Base-by-base conservation (phyloP, 64 coral and sea anemone genomes). In the Catalaphyllia jardinei region DNA sequence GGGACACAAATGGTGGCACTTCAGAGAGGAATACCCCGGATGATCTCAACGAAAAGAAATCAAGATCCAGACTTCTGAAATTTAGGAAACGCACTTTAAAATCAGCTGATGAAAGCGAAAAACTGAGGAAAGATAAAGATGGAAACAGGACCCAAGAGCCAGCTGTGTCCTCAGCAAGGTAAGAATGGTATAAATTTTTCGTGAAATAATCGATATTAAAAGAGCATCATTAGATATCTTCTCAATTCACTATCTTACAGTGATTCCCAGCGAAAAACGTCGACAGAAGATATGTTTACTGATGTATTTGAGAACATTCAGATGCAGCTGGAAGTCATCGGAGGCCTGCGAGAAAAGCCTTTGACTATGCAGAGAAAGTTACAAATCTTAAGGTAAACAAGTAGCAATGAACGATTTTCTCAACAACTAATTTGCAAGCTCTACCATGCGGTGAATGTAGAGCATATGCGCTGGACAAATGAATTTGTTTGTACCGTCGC, bases 231-330 rank as follows among this genome's bases (percentile, higher is more conserved):
- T 69, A 25, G 8, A n/a, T 69, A n/a, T 8, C 20, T 11, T 27
- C 13, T 30, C 30, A 24, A 17, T 67, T 62, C 18, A 20, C 29
- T 42, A 16, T 18, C 13, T 71, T 33, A 2, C 31, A 85, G 81
- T 29, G 81, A 71, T n/a, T 27, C 33, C 13, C 63, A 9, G 20
- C 49, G 18, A 22, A 85, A 85, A 13, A 46, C 63, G 42, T n/a
- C 35, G 12, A 85, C 81, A 24, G 81, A 85, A 7, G 81, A 85
- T 31, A 12, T 52, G 81, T 71, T 71, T 10, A 71, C 81, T 51
- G 89, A 95, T 60, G 78, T 90, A 15, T 95, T 95, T 84, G 94
- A 95, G 49, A 92, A 62, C 46, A 95, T 95, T 88, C 94, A 95
- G 24, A 69, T 95, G 30, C 94, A 95, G 59, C 78, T 95, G 49